These are phyloP conservation scores for Exocentrus adspersus DNA, from an alignment of 2,888 invertebrate genomes.

Conservation along the genomic window DNA sequence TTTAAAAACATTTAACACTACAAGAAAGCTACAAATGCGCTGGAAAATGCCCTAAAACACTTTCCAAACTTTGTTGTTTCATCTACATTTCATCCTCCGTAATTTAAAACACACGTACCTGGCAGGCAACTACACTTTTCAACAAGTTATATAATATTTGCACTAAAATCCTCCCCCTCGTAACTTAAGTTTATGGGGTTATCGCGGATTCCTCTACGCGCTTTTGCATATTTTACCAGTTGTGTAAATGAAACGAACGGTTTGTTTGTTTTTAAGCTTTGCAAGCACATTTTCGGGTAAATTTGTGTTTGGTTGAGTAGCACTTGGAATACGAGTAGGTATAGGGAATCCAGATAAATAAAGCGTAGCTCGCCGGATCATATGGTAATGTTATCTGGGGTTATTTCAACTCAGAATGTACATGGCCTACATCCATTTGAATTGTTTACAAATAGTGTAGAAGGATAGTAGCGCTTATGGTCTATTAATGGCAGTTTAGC, in stretches of 20 bases:
- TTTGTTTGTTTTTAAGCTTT: slow-evolving; percentile 54
- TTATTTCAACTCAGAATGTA: slow-evolving; percentile 41
- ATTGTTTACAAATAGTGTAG: slow-evolving; percentile 24
- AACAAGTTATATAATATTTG: background rate
- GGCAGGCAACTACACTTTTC: background rate
- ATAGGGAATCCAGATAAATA: slow-evolving; percentile 51
- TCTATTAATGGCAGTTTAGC: background rate
- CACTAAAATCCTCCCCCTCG: no score
- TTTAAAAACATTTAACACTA: no score
- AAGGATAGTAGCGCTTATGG: slow-evolving; percentile 2
- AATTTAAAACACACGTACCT: no score
- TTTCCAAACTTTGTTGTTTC: no score
- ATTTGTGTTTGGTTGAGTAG: slow-evolving; percentile 52
- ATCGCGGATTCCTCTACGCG: slow-evolving; percentile 46
- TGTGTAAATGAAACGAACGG: slow-evolving; percentile 49
- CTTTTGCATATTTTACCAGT: slow-evolving; percentile 50
- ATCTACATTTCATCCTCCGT: no score
- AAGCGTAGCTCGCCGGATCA: slow-evolving; percentile 47
- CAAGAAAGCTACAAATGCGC: no score
- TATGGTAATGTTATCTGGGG: slow-evolving; percentile 49
- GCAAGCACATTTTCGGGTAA: slow-evolving; percentile 52
- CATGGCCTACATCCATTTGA: slow-evolving; percentile 20
- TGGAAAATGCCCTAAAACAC: no score
- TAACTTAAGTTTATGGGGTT: slow-evolving; percentile 19
- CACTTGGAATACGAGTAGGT: slow-evolving; percentile 51